Conservation (phyloP, 2,888 invertebrate species). For the Euplagia quadripunctaria region DNA sequence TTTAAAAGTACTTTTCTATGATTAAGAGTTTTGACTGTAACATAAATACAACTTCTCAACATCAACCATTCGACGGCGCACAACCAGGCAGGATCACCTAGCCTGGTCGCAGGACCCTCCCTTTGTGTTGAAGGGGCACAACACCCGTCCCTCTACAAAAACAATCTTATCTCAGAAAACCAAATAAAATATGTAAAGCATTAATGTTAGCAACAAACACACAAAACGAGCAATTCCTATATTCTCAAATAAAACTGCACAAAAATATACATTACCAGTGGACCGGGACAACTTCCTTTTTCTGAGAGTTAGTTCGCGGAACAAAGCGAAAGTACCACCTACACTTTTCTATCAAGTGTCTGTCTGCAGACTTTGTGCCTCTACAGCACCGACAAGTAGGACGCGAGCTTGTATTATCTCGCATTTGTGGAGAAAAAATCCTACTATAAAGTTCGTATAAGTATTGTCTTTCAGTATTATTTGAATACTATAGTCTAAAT, state of each 20-base stretch:
- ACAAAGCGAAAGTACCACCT: constrained; percentile 55
- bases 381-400: constrained; percentile 49
- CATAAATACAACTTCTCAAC: too few species aligned
- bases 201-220: neutral
- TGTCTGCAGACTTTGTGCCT: constrained; percentile 55
- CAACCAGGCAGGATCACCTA: too few species aligned
- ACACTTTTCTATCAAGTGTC: constrained; percentile 58
- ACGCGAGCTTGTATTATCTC: constrained; percentile 34
- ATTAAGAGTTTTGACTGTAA: too few species aligned
- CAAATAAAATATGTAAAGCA: neutral
- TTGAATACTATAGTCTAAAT: neutral
- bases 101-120: too few species aligned
- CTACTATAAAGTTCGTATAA: constrained; percentile 3
- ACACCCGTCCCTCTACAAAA: neutral
- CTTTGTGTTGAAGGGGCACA: too few species aligned
- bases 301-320: constrained; percentile 49
- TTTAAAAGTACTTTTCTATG: too few species aligned
- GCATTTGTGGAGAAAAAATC: constrained; percentile 15
- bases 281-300: constrained; percentile 50
- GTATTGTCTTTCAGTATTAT: neutral
- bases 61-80: too few species aligned
- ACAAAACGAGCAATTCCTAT: constrained; percentile 10
- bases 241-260: constrained; percentile 27
- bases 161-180: neutral
- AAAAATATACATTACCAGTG: constrained; percentile 53